phyloP scores from a whole-genome alignment of 2,888 invertebrate genomes.

The Agrenia bidenticulata region DNA sequence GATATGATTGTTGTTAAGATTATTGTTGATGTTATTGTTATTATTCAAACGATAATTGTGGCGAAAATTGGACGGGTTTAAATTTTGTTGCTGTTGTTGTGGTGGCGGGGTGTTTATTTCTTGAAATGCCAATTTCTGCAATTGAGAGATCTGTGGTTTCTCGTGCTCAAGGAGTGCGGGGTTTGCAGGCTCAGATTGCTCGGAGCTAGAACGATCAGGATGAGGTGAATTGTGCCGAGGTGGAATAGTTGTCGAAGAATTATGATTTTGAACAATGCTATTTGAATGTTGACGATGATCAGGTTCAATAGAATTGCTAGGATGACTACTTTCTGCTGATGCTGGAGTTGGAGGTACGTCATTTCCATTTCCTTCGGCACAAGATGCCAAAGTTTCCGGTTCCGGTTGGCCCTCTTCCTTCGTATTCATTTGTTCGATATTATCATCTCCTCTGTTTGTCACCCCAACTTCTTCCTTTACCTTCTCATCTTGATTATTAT shows the following conservation, averaged over 20 bases:
- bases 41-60: slow-evolving; percentile 9
- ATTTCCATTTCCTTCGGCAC: slow-evolving; percentile 48
- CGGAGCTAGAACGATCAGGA: neutral
- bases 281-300: slow-evolving; percentile 17
- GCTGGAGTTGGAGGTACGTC: slow-evolving; percentile 30
- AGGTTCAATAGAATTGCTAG: slow-evolving; percentile 14
- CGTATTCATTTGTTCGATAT: neutral
- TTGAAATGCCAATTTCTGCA: neutral
- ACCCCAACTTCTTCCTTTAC: slow-evolving; percentile 2
- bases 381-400: slow-evolving; percentile 48
- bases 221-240: slow-evolving; percentile 21
- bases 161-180: neutral
- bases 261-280: neutral
- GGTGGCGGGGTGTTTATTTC: neutral
- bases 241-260: slow-evolving; percentile 3
- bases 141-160: neutral
- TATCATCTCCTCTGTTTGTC: slow-evolving; percentile 15
- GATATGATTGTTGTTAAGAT: slow-evolving; percentile 31
- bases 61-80: neutral
- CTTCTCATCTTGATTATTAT: slow-evolving; percentile 17
- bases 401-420: slow-evolving; percentile 37
- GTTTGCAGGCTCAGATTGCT: neutral
- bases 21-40: slow-evolving; percentile 21
- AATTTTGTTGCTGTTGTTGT: slow-evolving; percentile 1
- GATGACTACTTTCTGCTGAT: slow-evolving; percentile 20